Percentiles rank a stretch among this genome's conserved stretches.
Evolutionary conservation across 2,797 vertebrate genomes (phyloP).

Genomic region (Chaunax sp.): DNA sequence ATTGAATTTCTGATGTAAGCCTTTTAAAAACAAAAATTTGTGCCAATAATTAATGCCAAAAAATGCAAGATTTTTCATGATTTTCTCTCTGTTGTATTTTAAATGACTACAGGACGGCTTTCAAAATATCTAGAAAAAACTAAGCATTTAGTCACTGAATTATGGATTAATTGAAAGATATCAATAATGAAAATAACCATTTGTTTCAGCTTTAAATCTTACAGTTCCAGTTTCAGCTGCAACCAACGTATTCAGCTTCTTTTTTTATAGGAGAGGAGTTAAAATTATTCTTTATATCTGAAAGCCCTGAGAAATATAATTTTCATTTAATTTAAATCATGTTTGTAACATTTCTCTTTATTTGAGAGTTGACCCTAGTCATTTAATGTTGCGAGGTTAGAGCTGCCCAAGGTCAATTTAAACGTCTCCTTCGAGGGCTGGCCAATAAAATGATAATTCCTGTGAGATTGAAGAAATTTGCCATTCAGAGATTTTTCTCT

Average conservation of each 20-base stretch:
- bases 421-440: not conserved
- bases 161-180: too few species aligned
- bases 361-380: not conserved
- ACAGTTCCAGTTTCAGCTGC: slow-evolving; percentile 3
- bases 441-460: not conserved
- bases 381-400: not conserved
- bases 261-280: not conserved
- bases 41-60: too few species aligned
- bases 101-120: not conserved
- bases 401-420: slow-evolving; percentile 1
- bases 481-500: slow-evolving; percentile 7
- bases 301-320: not conserved
- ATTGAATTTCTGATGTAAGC: not conserved
- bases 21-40: too few species aligned
- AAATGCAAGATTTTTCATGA: too few species aligned
- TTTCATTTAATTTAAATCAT: not conserved
- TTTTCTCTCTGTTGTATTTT: not conserved
- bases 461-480: not conserved
- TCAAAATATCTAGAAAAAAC: not conserved
- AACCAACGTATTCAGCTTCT: not conserved
- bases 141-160: too few species aligned
- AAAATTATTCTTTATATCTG: not conserved
- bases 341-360: slow-evolving; percentile 1
- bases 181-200: slow-evolving; percentile 21
- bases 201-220: too few species aligned